Evolutionary conservation across 2,113 vertebrate genomes (phyloP), one percentile per base, ranked within the genome.

Genomic region (Cryptotis parvus): DNA sequence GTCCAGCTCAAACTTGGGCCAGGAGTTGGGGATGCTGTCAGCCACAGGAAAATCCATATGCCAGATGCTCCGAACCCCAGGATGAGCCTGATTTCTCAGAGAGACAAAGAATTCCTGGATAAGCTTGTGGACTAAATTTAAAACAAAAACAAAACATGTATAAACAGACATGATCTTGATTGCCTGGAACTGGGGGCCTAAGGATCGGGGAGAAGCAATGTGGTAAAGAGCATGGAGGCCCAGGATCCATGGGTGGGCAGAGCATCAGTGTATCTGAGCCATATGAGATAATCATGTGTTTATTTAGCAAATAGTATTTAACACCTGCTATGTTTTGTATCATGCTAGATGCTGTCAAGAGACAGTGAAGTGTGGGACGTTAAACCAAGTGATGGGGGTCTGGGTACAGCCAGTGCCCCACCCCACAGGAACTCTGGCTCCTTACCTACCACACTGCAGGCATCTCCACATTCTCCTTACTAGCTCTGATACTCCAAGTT

Each of bases 191-290:
- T 6, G 45, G 45, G 45, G 45, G 45, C 5, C 45, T 49, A 14
- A 49, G 45, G 45, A 49, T 49, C 10, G 45, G 9, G 5, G 45
- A 10, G 5, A 10, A 14, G 45, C 45, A 49, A 49, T 2, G 9
- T 49, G 45, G 45, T 14, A 49, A 49, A 49, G 45, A 49, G 45
- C 10, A 49, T 49, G 45, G 45, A 7, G 82, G 1, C 5, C 11
- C n/a, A n/a, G n/a, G n/a, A n/a, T n/a, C n/a, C n/a, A n/a, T 3
- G 69, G 0, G 0, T 10, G 14, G 1, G 24, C 1, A 8, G 55
- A 6, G 20, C 61, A 61, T 10, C 3, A 39, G 29, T 35, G 10
- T 22, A 29, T 5, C 72, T 33, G 65, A 72, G 66, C 24, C 31
- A 7, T 7, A 14, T 0, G 14, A 52, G 26, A 1, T 29, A 12